These are phyloP conservation scores for Lethenteron reissneri DNA, from an alignment of 2,113 vertebrate species.

Conservation along the genomic window DNA sequence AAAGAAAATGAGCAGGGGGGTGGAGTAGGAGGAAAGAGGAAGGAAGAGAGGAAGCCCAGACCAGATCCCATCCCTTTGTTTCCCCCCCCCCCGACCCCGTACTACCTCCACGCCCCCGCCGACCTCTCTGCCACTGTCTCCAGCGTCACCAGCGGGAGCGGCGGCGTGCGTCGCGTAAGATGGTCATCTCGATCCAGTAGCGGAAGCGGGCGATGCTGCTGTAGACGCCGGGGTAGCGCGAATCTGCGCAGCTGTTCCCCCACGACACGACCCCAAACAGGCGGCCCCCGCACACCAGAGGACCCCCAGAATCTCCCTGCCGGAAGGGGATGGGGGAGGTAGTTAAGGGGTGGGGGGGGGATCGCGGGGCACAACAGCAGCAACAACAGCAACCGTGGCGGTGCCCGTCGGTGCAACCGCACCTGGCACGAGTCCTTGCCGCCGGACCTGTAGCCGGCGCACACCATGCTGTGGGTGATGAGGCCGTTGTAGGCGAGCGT, in stretches of 20 bases:
- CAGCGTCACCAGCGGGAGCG: no score
- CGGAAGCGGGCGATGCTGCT: conserved; percentile 32
- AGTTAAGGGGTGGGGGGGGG: background rate
- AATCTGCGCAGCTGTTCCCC: conserved; percentile 31
- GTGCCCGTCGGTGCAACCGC: background rate
- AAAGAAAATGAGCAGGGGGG: no score
- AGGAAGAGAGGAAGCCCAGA: no score
- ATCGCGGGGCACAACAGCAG: background rate
- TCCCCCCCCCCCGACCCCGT: no score
- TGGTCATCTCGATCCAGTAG: conserved; percentile 35
- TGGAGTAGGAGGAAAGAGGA: no score
- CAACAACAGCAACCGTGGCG: no score
- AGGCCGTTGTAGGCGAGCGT: conserved; percentile 24
- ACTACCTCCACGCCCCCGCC: no score
- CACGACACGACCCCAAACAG: conserved; percentile 45
- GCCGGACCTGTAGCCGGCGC: conserved; percentile 28
- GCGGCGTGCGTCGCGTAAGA: conserved; percentile 15
- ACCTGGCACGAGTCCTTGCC: conserved; percentile 43
- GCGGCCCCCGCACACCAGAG: conserved; percentile 36
- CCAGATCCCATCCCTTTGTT: no score
- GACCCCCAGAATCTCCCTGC: conserved; percentile 43
- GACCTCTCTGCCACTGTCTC: no score
- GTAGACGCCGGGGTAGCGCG: conserved; percentile 39
- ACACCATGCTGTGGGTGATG: conserved; percentile 39
- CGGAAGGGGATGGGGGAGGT: conserved; percentile 1